Conservation (phyloP, 2,113 vertebrate genomes). For the Albula glossodonta region DNA sequence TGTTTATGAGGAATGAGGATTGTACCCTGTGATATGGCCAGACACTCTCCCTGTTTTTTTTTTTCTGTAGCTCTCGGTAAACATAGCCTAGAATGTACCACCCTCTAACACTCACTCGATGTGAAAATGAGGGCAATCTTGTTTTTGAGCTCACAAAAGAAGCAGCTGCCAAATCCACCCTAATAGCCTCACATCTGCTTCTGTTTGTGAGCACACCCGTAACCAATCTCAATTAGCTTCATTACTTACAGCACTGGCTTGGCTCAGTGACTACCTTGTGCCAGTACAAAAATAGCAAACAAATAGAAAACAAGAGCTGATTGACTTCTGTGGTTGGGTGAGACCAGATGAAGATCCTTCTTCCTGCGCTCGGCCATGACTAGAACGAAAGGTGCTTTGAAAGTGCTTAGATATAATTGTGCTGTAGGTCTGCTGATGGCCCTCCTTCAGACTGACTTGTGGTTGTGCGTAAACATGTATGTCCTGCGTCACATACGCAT, state of each 20-base stretch:
- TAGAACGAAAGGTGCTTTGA: neutral
- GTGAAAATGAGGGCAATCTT: neutral
- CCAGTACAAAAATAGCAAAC: neutral
- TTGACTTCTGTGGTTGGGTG: neutral
- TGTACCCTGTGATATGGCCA: neutral
- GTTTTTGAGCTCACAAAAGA: neutral
- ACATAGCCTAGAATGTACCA: neutral
- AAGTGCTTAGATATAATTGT: neutral
- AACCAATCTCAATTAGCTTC: slow-evolving; percentile 4
- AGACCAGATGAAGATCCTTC: neutral
- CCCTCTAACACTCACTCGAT: neutral
- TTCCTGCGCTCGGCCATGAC: neutral
- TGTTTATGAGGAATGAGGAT: neutral
- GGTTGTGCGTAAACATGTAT: too few species aligned
- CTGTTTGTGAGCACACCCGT: neutral
- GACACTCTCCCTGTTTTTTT: neutral
- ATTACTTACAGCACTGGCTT: neutral
- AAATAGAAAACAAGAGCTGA: neutral
- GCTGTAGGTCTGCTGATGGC: neutral
- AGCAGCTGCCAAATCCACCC: neutral
- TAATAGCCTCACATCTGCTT: neutral
- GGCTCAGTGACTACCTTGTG: neutral
- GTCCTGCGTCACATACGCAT: too few species aligned
- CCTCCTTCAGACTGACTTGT: too few species aligned
- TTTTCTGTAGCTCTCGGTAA: neutral